Conservation (phyloP, 2,888 invertebrate species). For the Polydrusus cervinus region DNA sequence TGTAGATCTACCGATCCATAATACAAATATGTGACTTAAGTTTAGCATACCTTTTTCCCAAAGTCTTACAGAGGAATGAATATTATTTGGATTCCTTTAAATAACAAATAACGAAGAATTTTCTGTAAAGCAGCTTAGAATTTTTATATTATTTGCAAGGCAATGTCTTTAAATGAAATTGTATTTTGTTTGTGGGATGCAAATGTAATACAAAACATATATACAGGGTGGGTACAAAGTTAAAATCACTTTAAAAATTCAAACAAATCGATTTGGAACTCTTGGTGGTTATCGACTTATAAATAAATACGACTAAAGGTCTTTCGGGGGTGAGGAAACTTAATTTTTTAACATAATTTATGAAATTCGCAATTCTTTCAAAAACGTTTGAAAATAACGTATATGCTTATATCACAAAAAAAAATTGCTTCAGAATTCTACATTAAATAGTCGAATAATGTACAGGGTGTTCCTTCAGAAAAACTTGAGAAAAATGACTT, state of each 20-base stretch:
- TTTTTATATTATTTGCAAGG: slow-evolving; percentile 2
- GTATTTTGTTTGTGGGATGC: neutral
- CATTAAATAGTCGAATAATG: too few relatives aligned
- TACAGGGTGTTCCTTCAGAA: too few relatives aligned
- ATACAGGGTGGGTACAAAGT: neutral
- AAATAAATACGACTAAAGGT: too few relatives aligned
- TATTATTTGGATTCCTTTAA: slow-evolving; percentile 18
- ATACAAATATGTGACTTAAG: slow-evolving; percentile 17
- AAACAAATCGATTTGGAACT: too few relatives aligned
- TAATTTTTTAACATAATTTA: too few relatives aligned
- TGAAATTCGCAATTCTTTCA: too few relatives aligned
- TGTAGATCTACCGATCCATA: slow-evolving; percentile 8
- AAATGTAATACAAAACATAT: neutral
- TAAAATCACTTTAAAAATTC: neutral
- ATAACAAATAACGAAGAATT: slow-evolving; percentile 7
- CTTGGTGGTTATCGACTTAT: too few relatives aligned
- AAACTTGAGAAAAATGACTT: too few relatives aligned
- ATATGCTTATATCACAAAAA: too few relatives aligned
- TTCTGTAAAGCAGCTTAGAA: neutral
- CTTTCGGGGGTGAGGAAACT: too few relatives aligned
- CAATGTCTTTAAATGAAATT: neutral
- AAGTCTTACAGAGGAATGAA: slow-evolving; percentile 8
- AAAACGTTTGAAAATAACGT: too few relatives aligned
- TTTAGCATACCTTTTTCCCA: slow-evolving; percentile 11
- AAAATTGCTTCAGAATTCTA: too few relatives aligned